Base-by-base conservation (phyloP, 2,888 invertebrate genomes). In the Metalampra italica region DNA sequence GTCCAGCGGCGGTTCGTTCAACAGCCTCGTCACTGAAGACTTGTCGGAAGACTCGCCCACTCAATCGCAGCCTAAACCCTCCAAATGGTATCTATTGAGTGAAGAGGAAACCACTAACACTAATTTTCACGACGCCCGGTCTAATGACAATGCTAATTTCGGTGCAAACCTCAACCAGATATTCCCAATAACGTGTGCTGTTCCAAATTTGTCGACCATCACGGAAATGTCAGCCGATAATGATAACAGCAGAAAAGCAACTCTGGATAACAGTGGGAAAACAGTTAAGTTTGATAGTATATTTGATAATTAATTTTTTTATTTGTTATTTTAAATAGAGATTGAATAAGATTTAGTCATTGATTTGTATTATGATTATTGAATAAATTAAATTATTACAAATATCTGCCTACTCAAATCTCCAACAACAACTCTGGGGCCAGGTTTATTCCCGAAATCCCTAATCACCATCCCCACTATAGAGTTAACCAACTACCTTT, bases 161-260 rank as follows among this genome's bases (percentile, higher is more conserved):
- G 74, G 73, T 0, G 55, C 85, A 0, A 80, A 77, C 56, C 69
- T 89, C 3, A 70, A 76, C 40, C 71, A 83, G 38, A 54, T 89
- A 34, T 89, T 88, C 43, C 84, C 86, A 1, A 52, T 83, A 7
- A 57, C 78, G 0, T 86, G 79, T 49, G 75, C 87, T 1, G 65
- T 89, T 1, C 89, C 89, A 0, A 61, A 89, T 55, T 61, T 89
- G 1, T 88, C 88, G 0, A 83, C 86, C 1, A 84, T 89, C 5
- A 76, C 88, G 1, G 89, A 89, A 68, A 61, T 61, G 45, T 87
- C 22, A 22, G n/a, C n/a, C 7, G 36, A 36, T n/a, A 36, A 66
- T 55, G 69, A 68, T 42, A 76, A n/a, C n/a, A n/a, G 71, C 41
- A 66, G 60, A 39, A 75, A 22, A 69, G 49, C 53, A 62, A 3